Evolutionary conservation across 2,888 invertebrate species (phyloP), one percentile per base, ranked within the genome.

Genomic region (Zaprionus bogoriensis): DNA sequence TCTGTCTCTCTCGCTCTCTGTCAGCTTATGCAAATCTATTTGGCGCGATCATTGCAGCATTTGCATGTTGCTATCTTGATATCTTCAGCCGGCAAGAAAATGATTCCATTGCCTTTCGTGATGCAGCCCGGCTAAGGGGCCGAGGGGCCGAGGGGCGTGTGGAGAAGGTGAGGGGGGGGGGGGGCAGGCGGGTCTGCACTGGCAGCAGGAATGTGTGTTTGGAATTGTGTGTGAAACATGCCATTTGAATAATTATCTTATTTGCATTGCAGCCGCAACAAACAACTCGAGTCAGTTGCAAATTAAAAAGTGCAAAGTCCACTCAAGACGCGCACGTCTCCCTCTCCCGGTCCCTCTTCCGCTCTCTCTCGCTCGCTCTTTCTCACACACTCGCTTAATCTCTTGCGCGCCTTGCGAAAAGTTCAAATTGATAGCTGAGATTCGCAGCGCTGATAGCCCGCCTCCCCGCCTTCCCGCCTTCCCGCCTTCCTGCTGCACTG

Each of bases 161-260:
- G n/a, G n/a, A n/a, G n/a, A n/a, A n/a, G n/a, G n/a, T n/a, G n/a
- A n/a, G n/a, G n/a, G n/a, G n/a, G n/a, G n/a, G n/a, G n/a, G n/a
- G n/a, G n/a, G n/a, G n/a, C n/a, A n/a, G n/a, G n/a, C 27, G 55
- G 51, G 39, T 54, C 64, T 72, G 68, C 72, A 75, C 72, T 75
- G n/a, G n/a, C n/a, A n/a, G 28, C 41, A 66, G 54, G 86, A 83
- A 84, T 83, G 74, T 81, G 77, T 74, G 73, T 77, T n/a, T 79
- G 87, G 83, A 87, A 88, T 89, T 89, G 87, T 88, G 88, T 88
- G 89, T 89, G 89, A 89, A 89, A 88, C 88, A 88, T 89, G 88
- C 89, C 79, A 88, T 89, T 88, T 88, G 88, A 88, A 88, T 89
- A 89, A 89, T 88, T 88, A 88, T 88, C 87, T 87, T 87, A 87